Conservation (phyloP, 2,113 vertebrate genomes). For the Tor tambroides region DNA sequence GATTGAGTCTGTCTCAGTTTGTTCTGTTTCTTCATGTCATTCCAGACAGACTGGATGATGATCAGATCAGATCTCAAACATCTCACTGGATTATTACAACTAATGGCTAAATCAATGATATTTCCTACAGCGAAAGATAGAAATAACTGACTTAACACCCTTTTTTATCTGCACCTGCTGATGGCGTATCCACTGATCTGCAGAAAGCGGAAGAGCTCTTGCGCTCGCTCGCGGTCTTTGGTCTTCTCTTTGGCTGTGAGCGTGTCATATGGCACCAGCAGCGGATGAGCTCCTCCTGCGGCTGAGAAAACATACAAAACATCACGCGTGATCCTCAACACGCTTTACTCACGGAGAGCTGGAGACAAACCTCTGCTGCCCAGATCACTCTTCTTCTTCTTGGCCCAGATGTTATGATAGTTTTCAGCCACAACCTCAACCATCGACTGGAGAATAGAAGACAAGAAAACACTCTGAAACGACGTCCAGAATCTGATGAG, state of each 20-base stretch:
- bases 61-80: no score
- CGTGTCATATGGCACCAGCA: slow-evolving; percentile 95
- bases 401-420: slow-evolving; percentile 99
- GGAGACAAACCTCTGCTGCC: slow-evolving; percentile 72
- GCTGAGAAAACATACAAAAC: slow-evolving; percentile 60
- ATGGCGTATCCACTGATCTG: slow-evolving; percentile 89
- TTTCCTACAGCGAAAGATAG: no score
- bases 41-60: no score
- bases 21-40: no score
- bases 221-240: slow-evolving; percentile 92
- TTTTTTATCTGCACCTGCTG: slow-evolving; percentile 90
- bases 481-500: no score
- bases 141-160: no score
- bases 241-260: slow-evolving; percentile 96
- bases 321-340: background rate
- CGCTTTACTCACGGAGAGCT: background rate
- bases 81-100: no score
- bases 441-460: slow-evolving; percentile 83
- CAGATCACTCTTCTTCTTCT: slow-evolving; percentile 95
- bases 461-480: no score
- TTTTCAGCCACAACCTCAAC: slow-evolving; percentile 96
- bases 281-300: slow-evolving; percentile 89
- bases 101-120: no score
- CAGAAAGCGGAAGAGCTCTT: slow-evolving; percentile 95
- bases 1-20: no score